phyloP scores from a whole-genome alignment of 2,113 vertebrate genomes.

The Gobio gobio region DNA sequence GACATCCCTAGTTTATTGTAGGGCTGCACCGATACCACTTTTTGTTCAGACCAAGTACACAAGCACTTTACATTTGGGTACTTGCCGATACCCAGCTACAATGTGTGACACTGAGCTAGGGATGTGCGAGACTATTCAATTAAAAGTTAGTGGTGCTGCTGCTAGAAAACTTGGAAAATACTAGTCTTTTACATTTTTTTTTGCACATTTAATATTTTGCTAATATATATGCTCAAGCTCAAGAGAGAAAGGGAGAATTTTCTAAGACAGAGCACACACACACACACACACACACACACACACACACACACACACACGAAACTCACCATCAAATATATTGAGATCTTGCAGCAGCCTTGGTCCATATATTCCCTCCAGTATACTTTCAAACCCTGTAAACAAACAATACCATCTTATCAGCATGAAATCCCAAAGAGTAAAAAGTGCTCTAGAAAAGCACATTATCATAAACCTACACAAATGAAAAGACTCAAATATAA shows the following conservation, averaged over 20 bases:
- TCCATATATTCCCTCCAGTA: slow-evolving; percentile 99
- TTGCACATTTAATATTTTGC: too few species aligned
- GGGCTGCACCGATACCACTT: too few species aligned
- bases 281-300: slow-evolving; percentile 58
- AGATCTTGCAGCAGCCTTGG: slow-evolving; percentile 95
- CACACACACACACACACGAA: slow-evolving; percentile 59
- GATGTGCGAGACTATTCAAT: too few species aligned
- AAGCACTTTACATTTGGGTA: too few species aligned
- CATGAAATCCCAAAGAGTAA: slow-evolving; percentile 4
- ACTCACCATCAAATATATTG: slow-evolving; percentile 98
- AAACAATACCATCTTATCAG: slow-evolving; percentile 8
- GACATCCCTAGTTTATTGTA: too few species aligned
- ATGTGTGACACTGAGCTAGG: too few species aligned
- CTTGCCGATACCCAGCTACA: too few species aligned
- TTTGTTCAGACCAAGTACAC: too few species aligned
- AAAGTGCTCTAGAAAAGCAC: not conserved
- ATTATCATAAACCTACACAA: not conserved
- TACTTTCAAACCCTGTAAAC: slow-evolving; percentile 95
- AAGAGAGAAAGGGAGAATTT: not conserved
- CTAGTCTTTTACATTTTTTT: too few species aligned
- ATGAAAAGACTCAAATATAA: not conserved
- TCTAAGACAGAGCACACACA: slow-evolving; percentile 1
- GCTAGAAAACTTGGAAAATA: too few species aligned
- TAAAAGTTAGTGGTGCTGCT: too few species aligned
- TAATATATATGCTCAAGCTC: not conserved